These are phyloP conservation scores for Paramisgurnus dabryanus DNA, from an alignment of 2,113 vertebrate genomes.

Conservation along the genomic window DNA sequence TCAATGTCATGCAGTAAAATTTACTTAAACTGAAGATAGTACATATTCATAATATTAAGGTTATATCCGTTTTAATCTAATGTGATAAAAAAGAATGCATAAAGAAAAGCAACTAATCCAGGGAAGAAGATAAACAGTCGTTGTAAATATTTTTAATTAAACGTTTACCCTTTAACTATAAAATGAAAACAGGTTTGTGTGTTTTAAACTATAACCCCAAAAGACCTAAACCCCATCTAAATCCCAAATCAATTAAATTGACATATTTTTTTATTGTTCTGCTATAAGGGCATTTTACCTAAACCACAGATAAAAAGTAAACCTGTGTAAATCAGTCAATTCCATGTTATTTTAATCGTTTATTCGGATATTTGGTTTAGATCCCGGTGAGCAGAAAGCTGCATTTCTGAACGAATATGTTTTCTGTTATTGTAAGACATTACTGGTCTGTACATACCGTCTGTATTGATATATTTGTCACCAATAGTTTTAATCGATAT, in stretches of 20 bases:
- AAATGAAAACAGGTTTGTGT: no score
- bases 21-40: no score
- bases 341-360: neutral
- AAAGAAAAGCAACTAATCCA: no score
- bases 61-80: no score
- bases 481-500: neutral
- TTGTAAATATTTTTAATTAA: no score
- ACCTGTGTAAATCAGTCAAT: neutral
- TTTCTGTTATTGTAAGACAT: neutral
- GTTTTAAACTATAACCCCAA: no score
- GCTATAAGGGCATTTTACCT: no score
- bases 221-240: neutral
- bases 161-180: no score
- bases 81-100: no score
- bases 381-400: neutral
- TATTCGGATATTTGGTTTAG: neutral
- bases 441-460: neutral
- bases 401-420: neutral
- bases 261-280: neutral
- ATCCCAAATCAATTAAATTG: neutral
- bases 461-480: neutral
- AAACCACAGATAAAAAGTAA: neutral
- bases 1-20: no score
- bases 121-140: no score
- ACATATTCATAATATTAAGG: no score